Base-by-base conservation (phyloP, 2,888 invertebrate species). In the Himalopsyche japonica region DNA sequence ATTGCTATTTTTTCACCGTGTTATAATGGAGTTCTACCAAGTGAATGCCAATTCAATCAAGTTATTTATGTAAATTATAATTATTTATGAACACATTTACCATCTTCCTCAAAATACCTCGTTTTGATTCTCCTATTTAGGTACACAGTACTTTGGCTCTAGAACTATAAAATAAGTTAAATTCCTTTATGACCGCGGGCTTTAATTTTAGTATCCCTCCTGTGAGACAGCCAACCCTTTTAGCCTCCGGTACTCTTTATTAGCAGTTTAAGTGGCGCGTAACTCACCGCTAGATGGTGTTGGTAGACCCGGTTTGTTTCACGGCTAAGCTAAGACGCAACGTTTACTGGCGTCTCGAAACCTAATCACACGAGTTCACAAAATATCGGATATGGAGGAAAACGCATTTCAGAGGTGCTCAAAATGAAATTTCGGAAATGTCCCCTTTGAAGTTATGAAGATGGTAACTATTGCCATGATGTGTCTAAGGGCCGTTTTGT, bases 251-350 rank as follows among this genome's bases (percentile, higher is more conserved):
- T 80, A 82, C 83, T 86, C 86, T 86, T 86, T 86, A 86, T 86
- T 86, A 84, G 84, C 81, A 79, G 86, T 81, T 85, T 86, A 86
- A 86, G 85, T 86, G 86, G 82, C 84, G 80, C 78, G 82, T 86
- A 85, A 86, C 85, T 86, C 85, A 85, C 85, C 81, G 85, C 79
- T 83, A 86, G 86, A 84, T 86, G 86, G 84, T 81, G 77, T 80
- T 43, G 80, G 82, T 77, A 76, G 76, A 79, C 27, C 82, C 84
- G 86, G 86, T 86, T 86, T 86, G 86, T 85, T 84, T 85, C 85
- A 57, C 79, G 80, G 79, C 84, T 82, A 80, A 86, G 86, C 84
- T 82, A 48, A 86, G 86, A 80, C 81, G 81, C 76, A 82, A n/a
- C 57, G 34, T 78, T 43, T 37, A 43, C 43, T 15, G 78, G 78